Percentiles rank a stretch among this genome's conserved stretches.
Evolutionary conservation across 2,797 vertebrate genomes (phyloP).

Genomic region (Mus minutoides): DNA sequence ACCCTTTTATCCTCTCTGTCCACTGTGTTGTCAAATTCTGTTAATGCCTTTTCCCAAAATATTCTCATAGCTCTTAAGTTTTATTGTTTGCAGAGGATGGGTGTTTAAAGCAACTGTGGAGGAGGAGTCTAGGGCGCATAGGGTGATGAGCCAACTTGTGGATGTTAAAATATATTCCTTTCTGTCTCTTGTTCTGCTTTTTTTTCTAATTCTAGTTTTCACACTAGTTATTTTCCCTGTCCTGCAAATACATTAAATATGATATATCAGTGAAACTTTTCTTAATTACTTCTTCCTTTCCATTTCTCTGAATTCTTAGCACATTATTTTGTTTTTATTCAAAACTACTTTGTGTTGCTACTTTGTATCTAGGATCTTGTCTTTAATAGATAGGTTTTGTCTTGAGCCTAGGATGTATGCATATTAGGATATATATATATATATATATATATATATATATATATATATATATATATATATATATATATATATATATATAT

Average conservation of each 20-base stretch:
- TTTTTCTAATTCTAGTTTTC: slow-evolving; percentile 21
- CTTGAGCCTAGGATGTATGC: neutral
- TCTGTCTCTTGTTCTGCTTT: neutral
- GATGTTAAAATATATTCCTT: neutral
- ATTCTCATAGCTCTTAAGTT: neutral
- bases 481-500: neutral
- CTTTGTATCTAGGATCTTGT: slow-evolving; percentile 8
- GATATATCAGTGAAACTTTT: slow-evolving; percentile 44
- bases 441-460: neutral
- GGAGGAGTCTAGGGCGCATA: neutral
- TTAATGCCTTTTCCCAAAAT: slow-evolving; percentile 27
- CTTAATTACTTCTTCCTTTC: slow-evolving; percentile 43
- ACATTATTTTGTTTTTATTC: slow-evolving; percentile 28
- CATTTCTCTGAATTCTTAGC: slow-evolving; percentile 21
- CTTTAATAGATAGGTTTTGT: slow-evolving; percentile 6
- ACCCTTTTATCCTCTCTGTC: neutral
- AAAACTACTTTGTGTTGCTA: slow-evolving; percentile 17
- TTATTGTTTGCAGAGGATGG: neutral
- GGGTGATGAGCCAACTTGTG: neutral
- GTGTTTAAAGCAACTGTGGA: neutral
- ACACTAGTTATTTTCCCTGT: neutral
- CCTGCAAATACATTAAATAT: neutral
- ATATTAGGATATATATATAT: neutral
- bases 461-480: neutral
- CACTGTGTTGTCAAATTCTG: neutral